These are phyloP conservation scores for Calcarius lapponicus DNA, from an alignment of 2,797 vertebrate species.

Conservation along the genomic window DNA sequence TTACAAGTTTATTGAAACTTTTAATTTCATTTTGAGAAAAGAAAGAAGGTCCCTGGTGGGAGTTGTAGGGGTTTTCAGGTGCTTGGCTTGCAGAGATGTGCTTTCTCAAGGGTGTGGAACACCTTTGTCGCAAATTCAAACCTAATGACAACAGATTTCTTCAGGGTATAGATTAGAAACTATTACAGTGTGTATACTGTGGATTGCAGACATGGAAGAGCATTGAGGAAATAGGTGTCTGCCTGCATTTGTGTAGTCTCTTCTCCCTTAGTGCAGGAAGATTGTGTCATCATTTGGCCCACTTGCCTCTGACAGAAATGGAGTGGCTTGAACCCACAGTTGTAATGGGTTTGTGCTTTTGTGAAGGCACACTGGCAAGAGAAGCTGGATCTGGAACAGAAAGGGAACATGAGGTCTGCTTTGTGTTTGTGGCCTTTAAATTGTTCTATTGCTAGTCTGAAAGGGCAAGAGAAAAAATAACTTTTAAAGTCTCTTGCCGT, in stretches of 20 bases:
- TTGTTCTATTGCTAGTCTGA: background rate
- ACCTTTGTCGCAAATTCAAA: background rate
- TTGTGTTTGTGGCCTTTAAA: background rate
- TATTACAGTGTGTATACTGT: fast-evolving
- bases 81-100: background rate
- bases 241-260: background rate
- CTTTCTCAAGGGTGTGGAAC: background rate
- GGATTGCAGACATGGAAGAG: background rate
- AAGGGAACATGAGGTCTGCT: background rate
- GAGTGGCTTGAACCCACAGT: background rate
- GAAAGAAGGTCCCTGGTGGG: background rate
- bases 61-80: background rate
- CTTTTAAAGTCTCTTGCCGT: background rate
- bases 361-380: background rate
- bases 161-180: background rate
- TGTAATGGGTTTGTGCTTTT: background rate
- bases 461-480: background rate
- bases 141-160: background rate
- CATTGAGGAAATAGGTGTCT: background rate
- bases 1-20: background rate
- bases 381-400: background rate
- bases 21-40: background rate
- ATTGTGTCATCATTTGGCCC: background rate
- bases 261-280: background rate
- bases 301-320: fast-evolving